These are phyloP conservation scores for Neodiprion lecontei DNA, from an alignment of 1,140 invertebrate species.

Conservation along the genomic window DNA sequence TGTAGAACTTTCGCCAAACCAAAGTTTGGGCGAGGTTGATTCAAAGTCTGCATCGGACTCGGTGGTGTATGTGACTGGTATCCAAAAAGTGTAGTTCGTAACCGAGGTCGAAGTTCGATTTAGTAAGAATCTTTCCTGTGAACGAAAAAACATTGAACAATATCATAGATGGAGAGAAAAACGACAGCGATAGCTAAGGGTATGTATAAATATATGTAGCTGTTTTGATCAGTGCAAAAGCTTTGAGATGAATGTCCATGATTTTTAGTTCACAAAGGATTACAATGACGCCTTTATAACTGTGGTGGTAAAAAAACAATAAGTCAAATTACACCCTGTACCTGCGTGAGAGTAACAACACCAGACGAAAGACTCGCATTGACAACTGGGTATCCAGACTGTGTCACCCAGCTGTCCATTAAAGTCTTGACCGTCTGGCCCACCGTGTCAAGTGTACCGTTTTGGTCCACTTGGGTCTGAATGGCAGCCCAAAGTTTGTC, in stretches of 20 bases:
- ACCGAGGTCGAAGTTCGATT: conserved; percentile 10
- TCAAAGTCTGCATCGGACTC: conserved; percentile 17
- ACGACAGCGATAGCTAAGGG: too few relatives aligned
- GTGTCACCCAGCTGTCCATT: conserved; percentile 74
- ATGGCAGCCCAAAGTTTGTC: conserved; percentile 68
- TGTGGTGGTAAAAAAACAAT: too few relatives aligned
- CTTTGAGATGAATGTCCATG: too few relatives aligned
- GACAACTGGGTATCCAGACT: conserved; percentile 77
- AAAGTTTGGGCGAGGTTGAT: conserved; percentile 36
- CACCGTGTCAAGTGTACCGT: conserved; percentile 37
- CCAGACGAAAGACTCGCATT: conserved; percentile 58
- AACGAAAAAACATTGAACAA: not conserved
- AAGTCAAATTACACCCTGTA: conserved; percentile 9
- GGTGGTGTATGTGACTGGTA: conserved; percentile 40
- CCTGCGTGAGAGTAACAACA: conserved; percentile 60
- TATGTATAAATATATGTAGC: too few relatives aligned
- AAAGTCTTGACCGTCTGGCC: conserved; percentile 59
- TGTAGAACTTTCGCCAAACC: conserved; percentile 42
- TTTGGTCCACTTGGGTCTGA: conserved; percentile 54
- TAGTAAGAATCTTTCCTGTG: conserved; percentile 29
- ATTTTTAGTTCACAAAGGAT: too few relatives aligned
- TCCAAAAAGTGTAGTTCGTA: conserved; percentile 26
- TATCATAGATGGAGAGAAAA: too few relatives aligned
- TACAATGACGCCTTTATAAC: too few relatives aligned
- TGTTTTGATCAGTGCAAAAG: too few relatives aligned